Base-by-base conservation (phyloP, 2,113 vertebrate genomes). In the Campylomormyrus numenius region DNA sequence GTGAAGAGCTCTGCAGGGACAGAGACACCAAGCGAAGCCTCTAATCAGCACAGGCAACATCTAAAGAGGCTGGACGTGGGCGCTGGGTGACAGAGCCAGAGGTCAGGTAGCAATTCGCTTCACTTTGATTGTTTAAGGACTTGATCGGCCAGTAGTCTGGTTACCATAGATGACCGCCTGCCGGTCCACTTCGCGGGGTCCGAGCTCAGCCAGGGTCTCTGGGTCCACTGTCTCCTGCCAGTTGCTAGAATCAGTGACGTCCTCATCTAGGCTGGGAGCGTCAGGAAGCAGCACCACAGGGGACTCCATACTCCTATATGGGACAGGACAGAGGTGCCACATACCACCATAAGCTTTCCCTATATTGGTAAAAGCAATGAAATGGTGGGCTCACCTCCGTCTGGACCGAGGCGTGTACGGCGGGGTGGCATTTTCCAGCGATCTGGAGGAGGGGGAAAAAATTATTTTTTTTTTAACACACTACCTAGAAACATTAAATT, bases 161-260 rank as follows among this genome's bases (percentile, higher is more conserved):
- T 8, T 93, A 98, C 98, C 98, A 0, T 99, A 98, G 88, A 99
- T 99, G 89, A 99, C 98, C 1, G 98, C 98, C 91, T 99, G 98
- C 1, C 97, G 93, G 49, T 99, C 98, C 10, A 97, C 94, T 93
- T 99, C 98, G 24, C 94, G 95, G 15, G 96, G 94, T 0, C 93
- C 93, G 3, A 99, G 95, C 0, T 94, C 90, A 7, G 95, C 91
- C 7, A 97, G 95, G 10, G 96, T 94, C 0, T 97, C 97, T 19
- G 95, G 92, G 27, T 96, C 93, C 52, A 97, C 96, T 0, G 94
- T 96, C 70, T 98, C 97, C 94, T 97, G 97, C 98, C 98, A 98
- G 95, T 97, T 97, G 39, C 97, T 97, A 2, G 95, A 86, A 0
- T 99, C 97, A 0, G 91, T 92, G 24, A 96, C 94, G 0, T 98